These are phyloP conservation scores for Suncus etruscus DNA, from an alignment of 2,113 vertebrate genomes.

Conservation along the genomic window DNA sequence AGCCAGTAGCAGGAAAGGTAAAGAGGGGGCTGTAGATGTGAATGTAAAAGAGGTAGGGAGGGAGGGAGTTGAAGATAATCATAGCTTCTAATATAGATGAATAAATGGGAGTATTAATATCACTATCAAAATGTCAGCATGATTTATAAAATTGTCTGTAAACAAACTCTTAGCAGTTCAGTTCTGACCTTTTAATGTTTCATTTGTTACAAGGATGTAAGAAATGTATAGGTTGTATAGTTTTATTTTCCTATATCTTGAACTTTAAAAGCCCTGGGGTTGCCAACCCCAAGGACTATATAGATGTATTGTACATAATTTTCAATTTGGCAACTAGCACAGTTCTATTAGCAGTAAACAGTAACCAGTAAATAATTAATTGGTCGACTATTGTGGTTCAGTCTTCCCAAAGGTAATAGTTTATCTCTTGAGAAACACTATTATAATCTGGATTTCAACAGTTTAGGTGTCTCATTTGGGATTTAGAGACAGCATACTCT, in stretches of 20 bases:
- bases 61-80: neutral
- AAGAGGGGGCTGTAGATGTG: neutral
- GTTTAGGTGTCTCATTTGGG: constrained; percentile 1
- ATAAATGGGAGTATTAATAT: neutral
- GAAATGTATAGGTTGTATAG: neutral
- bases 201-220: neutral
- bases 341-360: constrained; percentile 18
- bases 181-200: neutral
- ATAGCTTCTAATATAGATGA: constrained; percentile 13
- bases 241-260: neutral
- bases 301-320: constrained; percentile 8
- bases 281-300: neutral
- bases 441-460: constrained; percentile 21
- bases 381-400: constrained; percentile 42
- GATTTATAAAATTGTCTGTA: neutral
- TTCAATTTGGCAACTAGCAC: neutral
- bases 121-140: neutral
- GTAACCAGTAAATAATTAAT: neutral
- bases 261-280: neutral
- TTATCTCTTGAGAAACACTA: constrained; percentile 36
- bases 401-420: constrained; percentile 44
- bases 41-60: neutral
- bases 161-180: neutral
- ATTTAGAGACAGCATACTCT: neutral
- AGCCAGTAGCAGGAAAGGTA: neutral